phyloP scores from a whole-genome alignment of 35 echinoderm and acorn worm genomes.

The Stichopus chloronotus region DNA sequence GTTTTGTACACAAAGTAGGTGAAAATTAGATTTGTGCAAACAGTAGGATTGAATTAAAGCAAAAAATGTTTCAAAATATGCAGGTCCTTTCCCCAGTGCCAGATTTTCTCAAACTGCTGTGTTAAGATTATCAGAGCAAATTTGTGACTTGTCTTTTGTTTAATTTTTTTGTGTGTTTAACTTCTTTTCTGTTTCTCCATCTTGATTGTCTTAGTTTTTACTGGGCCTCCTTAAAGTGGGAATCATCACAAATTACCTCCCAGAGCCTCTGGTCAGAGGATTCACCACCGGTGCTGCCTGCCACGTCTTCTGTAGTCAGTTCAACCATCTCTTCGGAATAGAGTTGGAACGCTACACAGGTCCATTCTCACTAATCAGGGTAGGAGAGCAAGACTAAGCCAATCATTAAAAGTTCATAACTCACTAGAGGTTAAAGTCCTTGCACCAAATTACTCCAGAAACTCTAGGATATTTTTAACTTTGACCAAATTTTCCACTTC shows the following conservation, averaged over 20 bases:
- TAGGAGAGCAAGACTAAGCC: neutral
- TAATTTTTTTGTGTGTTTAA: neutral
- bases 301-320: conserved; percentile 93
- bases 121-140: too few relatives aligned
- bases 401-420: neutral
- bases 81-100: too few relatives aligned
- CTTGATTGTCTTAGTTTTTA: conserved; percentile 60
- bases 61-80: too few relatives aligned
- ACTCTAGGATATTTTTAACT: too few relatives aligned
- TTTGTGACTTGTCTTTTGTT: too few relatives aligned
- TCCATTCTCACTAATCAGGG: conserved; percentile 69
- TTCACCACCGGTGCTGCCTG: conserved; percentile 94
- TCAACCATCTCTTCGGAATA: conserved; percentile 93
- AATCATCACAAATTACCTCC: conserved; percentile 86
- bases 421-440: too few relatives aligned
- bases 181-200: neutral
- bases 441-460: too few relatives aligned
- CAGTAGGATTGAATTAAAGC: too few relatives aligned
- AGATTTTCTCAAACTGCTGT: too few relatives aligned
- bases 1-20: too few relatives aligned
- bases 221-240: conserved; percentile 78
- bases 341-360: conserved; percentile 60
- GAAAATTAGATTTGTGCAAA: too few relatives aligned
- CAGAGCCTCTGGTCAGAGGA: conserved; percentile 87
- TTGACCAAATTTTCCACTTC: too few relatives aligned